These are phyloP conservation scores for Rhea pennata DNA, from an alignment of 2,113 vertebrate species.

Conservation along the genomic window DNA sequence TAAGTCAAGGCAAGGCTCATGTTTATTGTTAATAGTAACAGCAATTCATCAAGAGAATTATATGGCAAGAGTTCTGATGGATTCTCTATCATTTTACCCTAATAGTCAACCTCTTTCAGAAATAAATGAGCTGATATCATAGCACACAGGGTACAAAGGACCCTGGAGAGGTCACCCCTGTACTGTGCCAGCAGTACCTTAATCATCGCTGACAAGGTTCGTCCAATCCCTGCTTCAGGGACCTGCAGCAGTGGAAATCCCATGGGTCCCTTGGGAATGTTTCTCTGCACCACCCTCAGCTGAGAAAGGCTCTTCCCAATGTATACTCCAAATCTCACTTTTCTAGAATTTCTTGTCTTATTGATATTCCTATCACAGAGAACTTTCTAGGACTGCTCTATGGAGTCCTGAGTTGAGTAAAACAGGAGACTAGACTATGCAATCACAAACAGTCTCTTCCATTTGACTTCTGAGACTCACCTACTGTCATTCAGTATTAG, in stretches of 20 bases:
- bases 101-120: constrained; percentile 28
- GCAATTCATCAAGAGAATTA: constrained; percentile 40
- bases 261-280: background rate
- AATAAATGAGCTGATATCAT: constrained; percentile 43
- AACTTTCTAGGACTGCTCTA: background rate
- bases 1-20: constrained; percentile 24
- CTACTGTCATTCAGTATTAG: fast-evolving
- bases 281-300: background rate
- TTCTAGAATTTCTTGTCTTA: background rate
- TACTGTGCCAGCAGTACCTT: background rate
- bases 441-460: background rate
- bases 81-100: constrained; percentile 11
- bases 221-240: background rate
- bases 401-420: background rate
- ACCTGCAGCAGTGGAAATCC: background rate
- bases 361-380: background rate
- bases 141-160: background rate
- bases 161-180: background rate
- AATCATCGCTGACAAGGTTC: constrained; percentile 11
- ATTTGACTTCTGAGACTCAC: background rate
- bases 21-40: constrained; percentile 37
- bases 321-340: background rate
- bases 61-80: constrained; percentile 1
- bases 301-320: background rate
- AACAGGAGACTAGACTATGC: background rate